These are phyloP conservation scores for Gymnoscelis rufifasciata DNA, from an alignment of 2,888 invertebrate genomes.

Conservation along the genomic window DNA sequence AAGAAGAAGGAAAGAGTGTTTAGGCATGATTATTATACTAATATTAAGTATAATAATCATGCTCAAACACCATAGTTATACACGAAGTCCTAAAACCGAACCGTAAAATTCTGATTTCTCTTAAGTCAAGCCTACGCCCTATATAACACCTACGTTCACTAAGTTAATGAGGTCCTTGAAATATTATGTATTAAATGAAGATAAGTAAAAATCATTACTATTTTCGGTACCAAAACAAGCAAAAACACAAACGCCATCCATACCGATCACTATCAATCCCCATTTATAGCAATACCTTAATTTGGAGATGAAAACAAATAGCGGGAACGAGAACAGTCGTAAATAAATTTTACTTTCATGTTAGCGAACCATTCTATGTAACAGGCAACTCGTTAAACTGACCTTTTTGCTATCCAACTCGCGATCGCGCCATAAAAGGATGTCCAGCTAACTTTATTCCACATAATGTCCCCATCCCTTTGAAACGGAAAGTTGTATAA, in stretches of 20 bases:
- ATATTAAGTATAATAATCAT: too few relatives aligned
- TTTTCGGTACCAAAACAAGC: neutral
- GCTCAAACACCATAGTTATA: too few relatives aligned
- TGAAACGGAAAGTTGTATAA: constrained; percentile 73
- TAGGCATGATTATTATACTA: too few relatives aligned
- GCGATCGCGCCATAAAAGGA: constrained; percentile 69
- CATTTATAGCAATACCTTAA: constrained; percentile 17
- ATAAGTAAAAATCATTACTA: too few relatives aligned
- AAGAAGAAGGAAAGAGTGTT: too few relatives aligned
- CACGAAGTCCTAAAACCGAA: too few relatives aligned
- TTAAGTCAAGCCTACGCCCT: too few relatives aligned
- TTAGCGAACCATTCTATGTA: constrained; percentile 60
- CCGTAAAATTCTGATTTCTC: too few relatives aligned
- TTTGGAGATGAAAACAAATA: constrained; percentile 27
- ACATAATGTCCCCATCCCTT: constrained; percentile 68
- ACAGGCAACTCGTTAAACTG: constrained; percentile 56
- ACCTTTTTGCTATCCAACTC: constrained; percentile 61
- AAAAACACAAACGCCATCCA: constrained; percentile 3
- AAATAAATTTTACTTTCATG: constrained; percentile 68
- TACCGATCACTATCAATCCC: constrained; percentile 17
- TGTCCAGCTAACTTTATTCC: constrained; percentile 75
- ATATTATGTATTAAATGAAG: too few relatives aligned
- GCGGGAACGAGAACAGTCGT: constrained; percentile 24
- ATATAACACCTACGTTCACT: too few relatives aligned
- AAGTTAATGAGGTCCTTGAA: too few relatives aligned